These are phyloP conservation scores for Mystacornis crossleyi DNA, from an alignment of 2,113 vertebrate species.

Conservation along the genomic window DNA sequence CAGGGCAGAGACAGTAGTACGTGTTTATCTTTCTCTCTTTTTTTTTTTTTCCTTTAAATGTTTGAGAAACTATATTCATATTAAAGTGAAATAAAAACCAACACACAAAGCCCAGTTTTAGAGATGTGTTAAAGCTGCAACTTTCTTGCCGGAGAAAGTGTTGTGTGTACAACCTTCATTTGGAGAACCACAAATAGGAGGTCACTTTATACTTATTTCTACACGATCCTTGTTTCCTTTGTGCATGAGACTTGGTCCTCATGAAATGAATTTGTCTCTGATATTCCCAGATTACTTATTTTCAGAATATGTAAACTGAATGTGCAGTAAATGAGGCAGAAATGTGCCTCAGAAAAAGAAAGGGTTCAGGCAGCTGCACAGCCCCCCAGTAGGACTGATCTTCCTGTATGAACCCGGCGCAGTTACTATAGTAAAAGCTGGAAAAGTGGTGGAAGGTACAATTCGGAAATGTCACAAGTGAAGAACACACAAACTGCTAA, in stretches of 20 bases:
- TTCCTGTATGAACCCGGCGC: not conserved
- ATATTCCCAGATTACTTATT: not conserved
- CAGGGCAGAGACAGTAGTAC: not conserved
- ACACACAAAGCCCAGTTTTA: not conserved
- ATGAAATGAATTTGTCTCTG: not conserved
- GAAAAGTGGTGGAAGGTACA: not conserved
- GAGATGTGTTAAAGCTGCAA: not conserved
- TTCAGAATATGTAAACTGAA: not conserved
- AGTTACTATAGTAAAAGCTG: not conserved
- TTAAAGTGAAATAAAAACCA: not conserved
- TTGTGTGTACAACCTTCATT: not conserved
- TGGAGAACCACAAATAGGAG: not conserved
- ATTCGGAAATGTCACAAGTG: not conserved
- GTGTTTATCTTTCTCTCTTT: not conserved
- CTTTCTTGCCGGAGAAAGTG: not conserved
- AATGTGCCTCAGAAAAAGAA: not conserved
- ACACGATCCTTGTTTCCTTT: not conserved
- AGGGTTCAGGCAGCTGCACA: not conserved
- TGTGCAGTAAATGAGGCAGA: not conserved
- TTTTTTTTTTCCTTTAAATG: not conserved
- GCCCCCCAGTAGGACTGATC: not conserved
- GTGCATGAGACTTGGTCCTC: not conserved
- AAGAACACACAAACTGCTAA: not conserved
- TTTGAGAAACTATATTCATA: not conserved
- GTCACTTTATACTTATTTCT: not conserved